phyloP scores from a whole-genome alignment of 2,113 vertebrate species.

The Phyllostomus hastatus region DNA sequence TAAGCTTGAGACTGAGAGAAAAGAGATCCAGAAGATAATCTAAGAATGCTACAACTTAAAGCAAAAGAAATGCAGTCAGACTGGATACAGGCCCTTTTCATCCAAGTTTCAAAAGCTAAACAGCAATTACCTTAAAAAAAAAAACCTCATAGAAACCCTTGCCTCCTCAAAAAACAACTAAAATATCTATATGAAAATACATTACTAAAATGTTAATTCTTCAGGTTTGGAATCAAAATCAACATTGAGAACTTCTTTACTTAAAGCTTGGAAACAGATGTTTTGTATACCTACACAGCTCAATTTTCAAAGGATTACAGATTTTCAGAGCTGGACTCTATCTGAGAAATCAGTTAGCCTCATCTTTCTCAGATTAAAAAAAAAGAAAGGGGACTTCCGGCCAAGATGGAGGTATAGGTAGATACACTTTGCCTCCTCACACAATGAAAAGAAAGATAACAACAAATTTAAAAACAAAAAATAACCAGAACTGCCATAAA shows the following conservation, averaged over 20 bases:
- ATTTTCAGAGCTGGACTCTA: not conserved
- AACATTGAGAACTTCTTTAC: not conserved
- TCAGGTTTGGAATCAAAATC: not conserved
- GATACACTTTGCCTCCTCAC: no score
- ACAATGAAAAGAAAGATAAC: no score
- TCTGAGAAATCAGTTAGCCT: not conserved
- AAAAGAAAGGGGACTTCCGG: not conserved
- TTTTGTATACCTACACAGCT: not conserved
- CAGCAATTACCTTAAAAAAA: not conserved
- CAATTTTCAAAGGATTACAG: not conserved
- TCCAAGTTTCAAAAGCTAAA: slow-evolving; percentile 1
- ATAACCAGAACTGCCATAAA: no score
- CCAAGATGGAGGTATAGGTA: no score
- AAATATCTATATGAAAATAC: not conserved
- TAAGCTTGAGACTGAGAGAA: not conserved
- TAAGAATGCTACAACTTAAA: not conserved
- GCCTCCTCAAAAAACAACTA: not conserved
- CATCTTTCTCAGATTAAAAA: not conserved
- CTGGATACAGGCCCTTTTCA: not conserved
- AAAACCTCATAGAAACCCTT: not conserved
- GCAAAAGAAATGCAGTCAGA: not conserved
- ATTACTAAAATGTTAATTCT: not conserved
- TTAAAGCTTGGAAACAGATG: not conserved
- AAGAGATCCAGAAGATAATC: not conserved
- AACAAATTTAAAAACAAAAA: no score